Conservation (phyloP, 23 tunicate species). For the Phallusia fumigata region DNA sequence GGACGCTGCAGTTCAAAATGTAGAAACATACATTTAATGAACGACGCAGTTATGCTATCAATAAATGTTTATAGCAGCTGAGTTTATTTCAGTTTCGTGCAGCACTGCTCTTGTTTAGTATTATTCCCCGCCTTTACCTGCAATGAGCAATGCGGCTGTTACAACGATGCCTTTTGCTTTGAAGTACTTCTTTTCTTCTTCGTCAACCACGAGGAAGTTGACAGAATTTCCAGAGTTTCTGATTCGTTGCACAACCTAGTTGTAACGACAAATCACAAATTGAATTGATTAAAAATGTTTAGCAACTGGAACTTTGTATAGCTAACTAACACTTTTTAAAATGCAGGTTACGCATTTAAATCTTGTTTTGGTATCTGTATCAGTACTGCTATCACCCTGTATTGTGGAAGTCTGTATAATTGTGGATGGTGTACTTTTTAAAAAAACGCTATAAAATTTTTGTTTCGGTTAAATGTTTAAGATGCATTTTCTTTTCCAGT, state of each 20-base stretch:
- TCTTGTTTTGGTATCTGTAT: too few relatives aligned
- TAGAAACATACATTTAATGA: background rate
- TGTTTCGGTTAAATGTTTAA: too few relatives aligned
- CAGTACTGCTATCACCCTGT: too few relatives aligned
- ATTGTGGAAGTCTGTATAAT: too few relatives aligned
- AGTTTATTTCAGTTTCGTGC: background rate
- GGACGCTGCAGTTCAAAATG: too few relatives aligned
- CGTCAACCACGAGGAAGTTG: conserved; percentile 53
- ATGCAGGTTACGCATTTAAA: too few relatives aligned
- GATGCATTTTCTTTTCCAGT: too few relatives aligned
- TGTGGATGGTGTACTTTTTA: too few relatives aligned
- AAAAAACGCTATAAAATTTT: too few relatives aligned
- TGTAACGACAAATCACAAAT: background rate
- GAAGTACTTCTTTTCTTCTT: conserved; percentile 30
- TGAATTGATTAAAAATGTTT: background rate
- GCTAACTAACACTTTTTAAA: too few relatives aligned
- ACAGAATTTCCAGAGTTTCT: conserved; percentile 55
- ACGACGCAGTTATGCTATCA: background rate
- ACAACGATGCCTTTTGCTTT: conserved; percentile 34
- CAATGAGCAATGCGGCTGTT: conserved; percentile 26
- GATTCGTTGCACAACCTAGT: conserved; percentile 64
- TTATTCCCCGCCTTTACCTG: background rate
- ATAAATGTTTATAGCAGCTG: background rate
- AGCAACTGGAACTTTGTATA: too few relatives aligned
- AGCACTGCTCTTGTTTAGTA: too few relatives aligned